phyloP scores from a whole-genome alignment of 2,797 vertebrate species.

The Taeniopygia guttata region DNA sequence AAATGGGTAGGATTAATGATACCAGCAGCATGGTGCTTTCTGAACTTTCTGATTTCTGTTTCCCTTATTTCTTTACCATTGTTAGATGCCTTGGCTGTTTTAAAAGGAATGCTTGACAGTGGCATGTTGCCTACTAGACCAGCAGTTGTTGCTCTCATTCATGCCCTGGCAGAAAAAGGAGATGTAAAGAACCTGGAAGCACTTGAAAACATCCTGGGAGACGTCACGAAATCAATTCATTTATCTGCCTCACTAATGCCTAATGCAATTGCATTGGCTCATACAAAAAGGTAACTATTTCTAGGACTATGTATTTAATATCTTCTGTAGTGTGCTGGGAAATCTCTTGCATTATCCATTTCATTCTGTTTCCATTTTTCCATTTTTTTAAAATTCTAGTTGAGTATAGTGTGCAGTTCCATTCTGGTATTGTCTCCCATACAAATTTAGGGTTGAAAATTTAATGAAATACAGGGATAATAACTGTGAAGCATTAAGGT shows the following conservation, averaged over 20 bases:
- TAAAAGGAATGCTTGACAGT: slow-evolving; percentile 75
- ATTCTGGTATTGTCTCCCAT: not conserved
- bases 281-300: slow-evolving; percentile 84
- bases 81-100: slow-evolving; percentile 78
- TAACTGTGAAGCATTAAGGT: not conserved
- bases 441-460: not conserved
- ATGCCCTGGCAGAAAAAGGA: slow-evolving; percentile 76
- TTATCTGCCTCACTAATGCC: slow-evolving; percentile 81
- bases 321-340: not conserved
- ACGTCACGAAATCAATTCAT: slow-evolving; percentile 26
- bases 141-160: slow-evolving; percentile 75
- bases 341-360: not conserved
- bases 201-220: slow-evolving; percentile 73
- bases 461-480: not conserved
- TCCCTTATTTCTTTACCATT: not conserved
- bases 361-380: not conserved
- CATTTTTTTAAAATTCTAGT: not conserved
- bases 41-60: not conserved
- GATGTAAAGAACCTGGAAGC: slow-evolving; percentile 76
- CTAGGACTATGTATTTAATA: not conserved
- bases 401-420: not conserved
- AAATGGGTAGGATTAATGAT: not conserved
- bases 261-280: slow-evolving; percentile 83
- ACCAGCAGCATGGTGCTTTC: not conserved
- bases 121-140: slow-evolving; percentile 68